Base-by-base conservation (phyloP, 2,113 vertebrate species). In the Amazona guildingii region DNA sequence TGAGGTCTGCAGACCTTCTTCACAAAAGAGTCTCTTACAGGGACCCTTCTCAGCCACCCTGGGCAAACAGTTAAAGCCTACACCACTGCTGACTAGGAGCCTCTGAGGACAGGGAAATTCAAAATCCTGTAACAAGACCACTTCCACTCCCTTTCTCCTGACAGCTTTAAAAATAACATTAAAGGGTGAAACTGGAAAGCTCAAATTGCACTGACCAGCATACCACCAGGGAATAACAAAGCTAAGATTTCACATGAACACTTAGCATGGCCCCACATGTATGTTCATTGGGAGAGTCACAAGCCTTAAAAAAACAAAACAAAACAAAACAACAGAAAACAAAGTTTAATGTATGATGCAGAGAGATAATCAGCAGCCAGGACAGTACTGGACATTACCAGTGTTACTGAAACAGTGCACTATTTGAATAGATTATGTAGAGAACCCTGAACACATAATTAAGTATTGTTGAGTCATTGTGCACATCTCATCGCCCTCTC, bases 381-480 rank as follows among this genome's bases (percentile, higher is more conserved):
- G 28, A 48, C 37, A 75, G 41, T 8, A 55, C 10, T 68, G 35
- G 41, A 76, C 17, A 25, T 7, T 28, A 59, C 11, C 33, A 35
- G 13, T 55, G 39, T n/a, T 70, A 55, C 4, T 51, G 52, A 75
- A 95, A 68, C 52, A 51, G 61, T 67, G n/a, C 1, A 5, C 21
- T 77, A 13, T 13, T 90, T 63, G 64, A 88, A 88, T 18, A 70
- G 64, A 70, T 76, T 74, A 70, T 70, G 82, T 68, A 82, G 66
- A 73, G 86, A 89, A 80, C n/a, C 66, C 49, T 49, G 23, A 80
- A 93, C 61, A 92, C 21, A 4, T 83, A 88, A 81, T 84, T 90
- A 94, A 46, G 52, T 49, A 51, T 16, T 35, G 59, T 3, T 83
- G 88, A 93, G 83, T 78, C 84, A 93, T 79, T 25, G 55, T 0